Base-by-base conservation (phyloP, 2,888 invertebrate genomes). In the Aphidius colemani region DNA sequence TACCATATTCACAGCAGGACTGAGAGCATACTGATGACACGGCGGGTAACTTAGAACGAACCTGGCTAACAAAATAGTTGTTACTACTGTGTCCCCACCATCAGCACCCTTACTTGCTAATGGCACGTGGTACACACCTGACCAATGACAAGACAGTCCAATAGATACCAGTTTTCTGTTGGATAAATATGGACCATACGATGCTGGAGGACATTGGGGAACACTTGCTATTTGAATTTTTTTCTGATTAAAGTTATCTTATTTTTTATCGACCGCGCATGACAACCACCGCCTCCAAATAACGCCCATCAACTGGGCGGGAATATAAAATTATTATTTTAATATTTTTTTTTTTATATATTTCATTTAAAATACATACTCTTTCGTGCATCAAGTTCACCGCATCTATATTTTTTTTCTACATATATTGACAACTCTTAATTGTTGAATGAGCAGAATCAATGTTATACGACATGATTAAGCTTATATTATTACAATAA, bases 1-100 rank as follows among this genome's bases (percentile, higher is more conserved):
- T 77, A 78, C 80, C 79, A 80, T 73, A 81, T 77, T 79, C 82
- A 80, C 82, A 82, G 82, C 82, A 77, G 82, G 82, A 82, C 82
- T 82, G 82, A 80, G 69, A 2, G 69, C 69, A 68, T 74, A 71
- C 68, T 67, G 72, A 67, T 74, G 72, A 71, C 76, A 71, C 78
- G 72, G 75, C 73, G 83, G 81, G 81, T 77, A 79, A 84, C 83
- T 83, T 82, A 78, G 77, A 82, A 74, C 61, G 61, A 62, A 5
- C 30, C 30, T 5, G 30, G 59, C 63, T 62, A 56, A 75, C 68
- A 44, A 40, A 50, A 48, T 60, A 65, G 67, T 40, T 30, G 40
- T 51, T 73, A 74, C 74, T 76, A 78, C 78, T 67, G 65, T 61
- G 59, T 57, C 69, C 62, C 59, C 69, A 51, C 62, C 10, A 53